Percentiles rank a stretch among this genome's conserved stretches.
These are phyloP conservation scores for Telmatochromis sp. DNA, from an alignment of 2,113 vertebrate genomes.

Conservation along the genomic window DNA sequence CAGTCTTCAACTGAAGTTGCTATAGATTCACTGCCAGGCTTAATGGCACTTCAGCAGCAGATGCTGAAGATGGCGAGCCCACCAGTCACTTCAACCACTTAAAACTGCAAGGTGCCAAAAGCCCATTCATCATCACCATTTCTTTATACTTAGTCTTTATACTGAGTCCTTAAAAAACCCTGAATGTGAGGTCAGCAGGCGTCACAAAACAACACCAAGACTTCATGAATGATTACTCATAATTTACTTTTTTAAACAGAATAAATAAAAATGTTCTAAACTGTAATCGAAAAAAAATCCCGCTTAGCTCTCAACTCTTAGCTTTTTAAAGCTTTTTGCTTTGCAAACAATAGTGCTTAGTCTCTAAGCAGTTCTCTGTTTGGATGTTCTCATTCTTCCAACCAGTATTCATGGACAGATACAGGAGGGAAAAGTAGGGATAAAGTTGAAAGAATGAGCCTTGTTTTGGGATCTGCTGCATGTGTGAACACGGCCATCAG, in stretches of 20 bases:
- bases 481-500: slow-evolving; percentile 24
- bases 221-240: not conserved
- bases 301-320: not conserved
- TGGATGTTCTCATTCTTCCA: not conserved
- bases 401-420: not conserved
- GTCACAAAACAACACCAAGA: not conserved
- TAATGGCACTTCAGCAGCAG: not conserved
- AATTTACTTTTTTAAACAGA: not conserved
- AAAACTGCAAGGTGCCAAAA: not conserved
- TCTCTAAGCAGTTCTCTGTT: not conserved
- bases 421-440: not conserved
- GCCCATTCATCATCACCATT: not conserved
- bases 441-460: not conserved
- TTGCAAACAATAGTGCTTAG: not conserved
- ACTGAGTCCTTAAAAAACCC: fast-evolving
- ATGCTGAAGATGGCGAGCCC: not conserved
- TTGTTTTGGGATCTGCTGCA: not conserved
- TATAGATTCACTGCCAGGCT: not conserved
- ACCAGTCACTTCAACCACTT: not conserved
- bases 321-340: not conserved
- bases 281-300: fast-evolving
- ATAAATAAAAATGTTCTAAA: not conserved
- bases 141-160: not conserved
- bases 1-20: not conserved
- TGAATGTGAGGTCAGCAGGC: not conserved